Evolutionary conservation across 2,888 invertebrate species (phyloP).

Genomic region (Pristionchus fissidentatus): DNA sequence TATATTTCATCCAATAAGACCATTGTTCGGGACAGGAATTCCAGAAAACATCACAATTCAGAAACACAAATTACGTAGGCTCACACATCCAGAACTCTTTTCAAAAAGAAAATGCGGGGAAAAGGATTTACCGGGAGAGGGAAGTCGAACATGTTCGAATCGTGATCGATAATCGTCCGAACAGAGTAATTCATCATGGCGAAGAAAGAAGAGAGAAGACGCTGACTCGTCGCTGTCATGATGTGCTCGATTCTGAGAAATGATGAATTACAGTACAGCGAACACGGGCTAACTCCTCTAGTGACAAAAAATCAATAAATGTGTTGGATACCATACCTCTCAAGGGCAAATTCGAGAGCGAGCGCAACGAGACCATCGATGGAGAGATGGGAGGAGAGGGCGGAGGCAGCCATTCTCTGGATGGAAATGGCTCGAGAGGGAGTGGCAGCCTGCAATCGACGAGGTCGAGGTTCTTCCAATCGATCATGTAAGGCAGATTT

Average conservation of each 20-base stretch:
- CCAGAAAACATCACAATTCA: too few relatives aligned
- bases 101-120: too few relatives aligned
- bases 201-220: conserved; percentile 94
- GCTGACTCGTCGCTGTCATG: conserved; percentile 97
- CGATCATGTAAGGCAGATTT: neutral
- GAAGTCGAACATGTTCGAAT: conserved; percentile 93
- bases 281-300: too few relatives aligned
- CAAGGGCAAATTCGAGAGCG: conserved; percentile 90
- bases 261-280: neutral
- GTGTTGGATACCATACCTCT: conserved; percentile 67
- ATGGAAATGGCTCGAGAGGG: conserved; percentile 79
- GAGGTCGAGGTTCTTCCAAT: neutral
- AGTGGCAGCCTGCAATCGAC: conserved; percentile 4
- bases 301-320: neutral
- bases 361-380: conserved; percentile 93
- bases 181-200: conserved; percentile 96
- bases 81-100: too few relatives aligned
- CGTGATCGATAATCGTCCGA: conserved; percentile 89
- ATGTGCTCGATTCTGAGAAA: conserved; percentile 87
- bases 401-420: conserved; percentile 85
- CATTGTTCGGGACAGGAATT: too few relatives aligned
- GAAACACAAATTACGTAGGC: too few relatives aligned
- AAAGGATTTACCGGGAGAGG: conserved; percentile 83
- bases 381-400: conserved; percentile 88
- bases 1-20: too few relatives aligned